phyloP scores from a whole-genome alignment of 2,888 invertebrate species.

The Blastobasis lacticolella region DNA sequence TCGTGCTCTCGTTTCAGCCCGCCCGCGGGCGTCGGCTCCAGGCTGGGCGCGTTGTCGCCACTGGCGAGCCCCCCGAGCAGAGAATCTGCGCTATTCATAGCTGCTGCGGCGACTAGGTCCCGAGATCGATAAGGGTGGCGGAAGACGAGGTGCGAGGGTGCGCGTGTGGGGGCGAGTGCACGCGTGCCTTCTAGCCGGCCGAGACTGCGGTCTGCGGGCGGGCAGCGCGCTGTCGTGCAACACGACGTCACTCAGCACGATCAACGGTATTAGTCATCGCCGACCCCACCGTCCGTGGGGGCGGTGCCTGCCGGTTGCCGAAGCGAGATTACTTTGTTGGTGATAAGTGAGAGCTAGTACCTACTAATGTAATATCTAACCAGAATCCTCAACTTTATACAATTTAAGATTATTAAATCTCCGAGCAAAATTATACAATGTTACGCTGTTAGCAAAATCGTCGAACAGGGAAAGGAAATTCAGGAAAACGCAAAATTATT shows the following conservation, averaged over 20 bases:
- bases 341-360: too few species aligned
- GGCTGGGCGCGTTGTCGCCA: slow-evolving; percentile 37
- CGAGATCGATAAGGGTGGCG: slow-evolving; percentile 48
- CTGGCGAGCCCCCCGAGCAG: slow-evolving; percentile 50
- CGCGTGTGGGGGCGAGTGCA: slow-evolving; percentile 53
- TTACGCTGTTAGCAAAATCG: not conserved
- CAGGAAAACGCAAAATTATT: slow-evolving; percentile 35
- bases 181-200: slow-evolving; percentile 52
- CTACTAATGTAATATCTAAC: too few species aligned
- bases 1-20: slow-evolving; percentile 77
- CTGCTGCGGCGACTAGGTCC: slow-evolving; percentile 17
- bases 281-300: slow-evolving; percentile 37
- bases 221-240: slow-evolving; percentile 35
- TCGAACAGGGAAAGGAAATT: not conserved
- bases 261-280: slow-evolving; percentile 67
- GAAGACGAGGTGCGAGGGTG: slow-evolving; percentile 29
- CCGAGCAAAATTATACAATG: too few species aligned
- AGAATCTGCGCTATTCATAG: slow-evolving; percentile 52
- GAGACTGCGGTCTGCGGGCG: slow-evolving; percentile 43
- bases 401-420: too few species aligned
- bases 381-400: too few species aligned
- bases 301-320: slow-evolving; percentile 26
- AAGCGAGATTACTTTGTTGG: not conserved
- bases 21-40: slow-evolving; percentile 14
- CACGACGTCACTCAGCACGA: slow-evolving; percentile 64